These are phyloP conservation scores for Oligia strigilis DNA, from an alignment of 2,888 invertebrate genomes.

Conservation along the genomic window DNA sequence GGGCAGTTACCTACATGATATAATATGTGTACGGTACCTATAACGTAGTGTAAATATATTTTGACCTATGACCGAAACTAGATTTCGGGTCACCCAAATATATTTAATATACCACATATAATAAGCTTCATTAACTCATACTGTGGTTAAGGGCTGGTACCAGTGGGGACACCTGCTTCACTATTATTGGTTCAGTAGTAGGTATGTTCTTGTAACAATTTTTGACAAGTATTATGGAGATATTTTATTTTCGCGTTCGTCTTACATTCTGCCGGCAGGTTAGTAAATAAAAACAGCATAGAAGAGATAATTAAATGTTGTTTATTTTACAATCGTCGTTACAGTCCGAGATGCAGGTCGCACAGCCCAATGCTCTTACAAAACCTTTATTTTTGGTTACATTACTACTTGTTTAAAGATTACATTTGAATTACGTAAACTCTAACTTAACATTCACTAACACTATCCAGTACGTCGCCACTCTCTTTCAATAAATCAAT, in stretches of 20 bases:
- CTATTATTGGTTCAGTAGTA: background rate
- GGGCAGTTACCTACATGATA: too few relatives aligned
- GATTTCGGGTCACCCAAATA: background rate
- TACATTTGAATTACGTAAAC: conserved; percentile 69
- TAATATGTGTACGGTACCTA: background rate
- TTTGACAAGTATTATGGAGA: background rate
- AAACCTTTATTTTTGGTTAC: conserved; percentile 74
- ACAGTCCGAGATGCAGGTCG: conserved; percentile 67
- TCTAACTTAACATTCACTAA: conserved; percentile 70
- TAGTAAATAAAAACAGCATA: conserved; percentile 55
- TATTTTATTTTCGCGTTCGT: background rate
- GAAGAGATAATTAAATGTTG: conserved; percentile 84
- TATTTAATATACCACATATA: background rate
- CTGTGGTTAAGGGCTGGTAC: background rate
- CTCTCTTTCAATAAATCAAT: conserved; percentile 53
- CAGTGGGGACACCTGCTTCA: too few relatives aligned
- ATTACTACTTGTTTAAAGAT: conserved; percentile 69
- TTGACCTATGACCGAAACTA: background rate
- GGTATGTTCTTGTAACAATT: background rate
- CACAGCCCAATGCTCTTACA: conserved; percentile 69
- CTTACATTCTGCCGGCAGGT: background rate
- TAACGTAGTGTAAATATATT: background rate
- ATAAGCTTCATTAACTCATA: background rate
- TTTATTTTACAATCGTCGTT: conserved; percentile 81
- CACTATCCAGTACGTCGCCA: conserved; percentile 60